phyloP scores from a whole-genome alignment of 2,797 vertebrate genomes.

The Pangasius mekongensis region DNA sequence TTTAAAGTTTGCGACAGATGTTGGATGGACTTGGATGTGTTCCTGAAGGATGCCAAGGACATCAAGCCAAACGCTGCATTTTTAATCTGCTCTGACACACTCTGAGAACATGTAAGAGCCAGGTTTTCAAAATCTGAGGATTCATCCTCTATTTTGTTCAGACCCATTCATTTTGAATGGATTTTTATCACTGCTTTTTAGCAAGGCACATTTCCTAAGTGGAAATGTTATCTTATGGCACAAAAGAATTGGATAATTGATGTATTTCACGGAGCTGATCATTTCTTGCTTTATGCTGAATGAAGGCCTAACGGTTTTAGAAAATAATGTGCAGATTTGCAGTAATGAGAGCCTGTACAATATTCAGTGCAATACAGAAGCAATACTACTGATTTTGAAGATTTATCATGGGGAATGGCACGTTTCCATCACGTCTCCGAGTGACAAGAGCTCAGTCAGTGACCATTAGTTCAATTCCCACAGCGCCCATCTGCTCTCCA shows the following conservation, averaged over 20 bases:
- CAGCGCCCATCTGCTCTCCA: slow-evolving; percentile 9
- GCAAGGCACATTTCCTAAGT: background rate
- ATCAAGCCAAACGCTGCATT: slow-evolving; percentile 68
- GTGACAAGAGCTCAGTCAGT: slow-evolving; percentile 13
- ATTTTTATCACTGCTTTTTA: background rate
- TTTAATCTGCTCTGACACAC: slow-evolving; percentile 64
- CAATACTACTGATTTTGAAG: background rate
- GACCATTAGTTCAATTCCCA: slow-evolving; percentile 34
- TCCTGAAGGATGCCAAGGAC: slow-evolving; percentile 64
- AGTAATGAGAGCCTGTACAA: background rate
- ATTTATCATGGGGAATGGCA: background rate
- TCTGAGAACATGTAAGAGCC: slow-evolving; percentile 48
- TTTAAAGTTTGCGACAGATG: slow-evolving; percentile 67
- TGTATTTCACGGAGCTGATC: background rate
- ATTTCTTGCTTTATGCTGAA: background rate
- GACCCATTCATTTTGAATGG: slow-evolving; percentile 24
- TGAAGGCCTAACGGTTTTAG: background rate
- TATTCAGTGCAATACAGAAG: background rate
- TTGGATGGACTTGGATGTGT: slow-evolving; percentile 61
- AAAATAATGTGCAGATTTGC: background rate
- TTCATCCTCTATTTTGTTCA: slow-evolving; percentile 14
- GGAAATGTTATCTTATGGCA: background rate
- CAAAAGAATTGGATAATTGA: background rate
- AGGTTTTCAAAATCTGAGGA: slow-evolving; percentile 30
- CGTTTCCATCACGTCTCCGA: slow-evolving; percentile 3